Conservation (phyloP, 30 jellyfish, hydroid and myxozoan genomes). For the Turritopsis rubra region DNA sequence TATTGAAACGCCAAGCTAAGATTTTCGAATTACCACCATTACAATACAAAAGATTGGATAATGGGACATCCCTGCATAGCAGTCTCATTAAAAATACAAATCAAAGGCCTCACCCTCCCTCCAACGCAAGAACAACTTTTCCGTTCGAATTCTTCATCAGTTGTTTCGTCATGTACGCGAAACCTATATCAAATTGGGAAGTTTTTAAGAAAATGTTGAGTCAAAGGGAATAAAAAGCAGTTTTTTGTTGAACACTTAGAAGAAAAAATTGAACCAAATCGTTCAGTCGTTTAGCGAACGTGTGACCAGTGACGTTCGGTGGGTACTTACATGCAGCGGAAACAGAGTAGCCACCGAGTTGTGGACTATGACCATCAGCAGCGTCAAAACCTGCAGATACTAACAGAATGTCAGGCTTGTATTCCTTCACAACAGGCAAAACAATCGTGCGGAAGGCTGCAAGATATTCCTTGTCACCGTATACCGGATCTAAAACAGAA, state of each 20-base stretch:
- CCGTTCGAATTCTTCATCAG: conserved; percentile 84
- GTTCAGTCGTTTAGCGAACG: too few species aligned
- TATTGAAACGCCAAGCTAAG: background rate
- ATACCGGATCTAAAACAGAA: conserved; percentile 60
- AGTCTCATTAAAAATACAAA: too few species aligned
- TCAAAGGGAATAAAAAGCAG: too few species aligned
- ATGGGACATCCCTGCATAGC: too few species aligned
- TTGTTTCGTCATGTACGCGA: conserved; percentile 91
- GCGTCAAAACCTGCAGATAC: conserved; percentile 97
- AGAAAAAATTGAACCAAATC: too few species aligned
- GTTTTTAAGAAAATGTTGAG: too few species aligned
- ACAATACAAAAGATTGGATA: too few species aligned
- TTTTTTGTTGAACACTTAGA: too few species aligned
- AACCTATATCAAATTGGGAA: conserved; percentile 45
- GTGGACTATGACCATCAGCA: conserved; percentile 89
- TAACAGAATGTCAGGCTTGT: conserved; percentile 73
- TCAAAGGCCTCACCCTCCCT: conserved; percentile 82
- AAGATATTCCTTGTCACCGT: conserved; percentile 76
- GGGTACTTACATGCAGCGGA: conserved; percentile 82
- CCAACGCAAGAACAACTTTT: conserved; percentile 71
- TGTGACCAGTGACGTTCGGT: background rate
- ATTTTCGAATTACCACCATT: background rate
- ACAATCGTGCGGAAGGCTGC: conserved; percentile 80
- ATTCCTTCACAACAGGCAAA: conserved; percentile 79
- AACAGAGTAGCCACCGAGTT: conserved; percentile 89